Conservation (phyloP, 2,888 invertebrate species). For the Mactromeris polynyma region DNA sequence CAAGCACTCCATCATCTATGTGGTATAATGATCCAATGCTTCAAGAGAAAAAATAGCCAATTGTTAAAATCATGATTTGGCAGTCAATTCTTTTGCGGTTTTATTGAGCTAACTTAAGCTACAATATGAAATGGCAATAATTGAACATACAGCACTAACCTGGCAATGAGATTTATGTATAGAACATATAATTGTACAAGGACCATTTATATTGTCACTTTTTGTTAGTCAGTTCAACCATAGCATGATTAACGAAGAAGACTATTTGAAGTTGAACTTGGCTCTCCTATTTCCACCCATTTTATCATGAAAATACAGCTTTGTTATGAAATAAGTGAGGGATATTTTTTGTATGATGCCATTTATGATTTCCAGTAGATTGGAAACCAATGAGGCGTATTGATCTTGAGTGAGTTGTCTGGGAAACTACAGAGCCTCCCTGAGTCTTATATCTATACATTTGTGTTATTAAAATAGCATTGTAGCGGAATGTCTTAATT, state of each 20-base stretch:
- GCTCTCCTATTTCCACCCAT: neutral
- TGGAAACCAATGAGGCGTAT: conserved; percentile 47
- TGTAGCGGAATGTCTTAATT: conserved; percentile 13
- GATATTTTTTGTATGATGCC: conserved; percentile 24
- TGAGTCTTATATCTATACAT: neutral
- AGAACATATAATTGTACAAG: neutral
- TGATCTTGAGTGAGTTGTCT: neutral
- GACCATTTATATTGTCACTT: neutral
- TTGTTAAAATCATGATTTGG: neutral
- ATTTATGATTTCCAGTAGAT: conserved; percentile 52
- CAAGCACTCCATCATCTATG: neutral
- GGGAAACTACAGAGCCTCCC: neutral
- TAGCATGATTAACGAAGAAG: neutral
- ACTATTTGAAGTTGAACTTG: neutral
- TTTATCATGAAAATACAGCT: conserved; percentile 3
- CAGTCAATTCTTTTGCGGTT: neutral
- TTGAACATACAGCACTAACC: neutral
- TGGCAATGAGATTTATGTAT: neutral
- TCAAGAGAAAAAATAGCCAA: neutral
- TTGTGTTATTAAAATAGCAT: neutral
- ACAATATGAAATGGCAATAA: neutral
- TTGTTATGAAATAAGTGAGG: conserved; percentile 21
- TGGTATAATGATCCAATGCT: neutral
- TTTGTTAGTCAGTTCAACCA: neutral
- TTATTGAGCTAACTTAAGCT: neutral